Evolutionary conservation across 2,113 vertebrate genomes (phyloP), one percentile per base, ranked within the genome.

Genomic region (Clarias batrachus): DNA sequence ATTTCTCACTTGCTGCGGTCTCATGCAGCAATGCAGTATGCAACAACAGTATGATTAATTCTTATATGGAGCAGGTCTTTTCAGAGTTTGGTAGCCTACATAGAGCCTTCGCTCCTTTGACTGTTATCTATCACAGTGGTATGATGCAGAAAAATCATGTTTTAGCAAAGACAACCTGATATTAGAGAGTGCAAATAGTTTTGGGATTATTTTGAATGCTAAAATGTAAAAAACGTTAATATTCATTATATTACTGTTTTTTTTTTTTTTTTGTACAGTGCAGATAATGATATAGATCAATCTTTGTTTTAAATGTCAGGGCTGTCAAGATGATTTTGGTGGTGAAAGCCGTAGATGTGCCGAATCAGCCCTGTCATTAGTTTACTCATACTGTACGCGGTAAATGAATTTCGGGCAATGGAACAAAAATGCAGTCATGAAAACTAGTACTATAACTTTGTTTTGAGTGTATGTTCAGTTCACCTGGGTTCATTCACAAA

Each of bases 161-260:
- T 52, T 52, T 10, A 21, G 27, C 37, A 33, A 19, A 66, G n/a
- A 41, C 27, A 79, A 59, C 19, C 19, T 79, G 52, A 59, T 52
- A 70, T 80, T 68, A 68, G 30, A 41, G 76, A 70, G 76, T 85
- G 84, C 76, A 70, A 85, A 85, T 68, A 59, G 62, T 48, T 85
- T 14, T 76, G 27, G 33, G 33, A 66, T 48, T 77, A 17, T 52
- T 77, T 48, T 48, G 11, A 85, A 52, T 77, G 14, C 59, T 23
- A 62, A 77, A 85, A 19, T 33, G 30, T 33, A 60, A 19, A 30
- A 0, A 68, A 60, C 12, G 3, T 66, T 66, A 25, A 13, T 81
- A 68, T 65, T 30, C 30, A 65, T 73, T n/a, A 71, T 70, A 3
- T 37, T 66, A 4, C 17, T 77, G 65, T 3, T 79, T 70, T 78